These are phyloP conservation scores for Eriosoma lanigerum DNA, from an alignment of 1,140 invertebrate species.

Conservation along the genomic window DNA sequence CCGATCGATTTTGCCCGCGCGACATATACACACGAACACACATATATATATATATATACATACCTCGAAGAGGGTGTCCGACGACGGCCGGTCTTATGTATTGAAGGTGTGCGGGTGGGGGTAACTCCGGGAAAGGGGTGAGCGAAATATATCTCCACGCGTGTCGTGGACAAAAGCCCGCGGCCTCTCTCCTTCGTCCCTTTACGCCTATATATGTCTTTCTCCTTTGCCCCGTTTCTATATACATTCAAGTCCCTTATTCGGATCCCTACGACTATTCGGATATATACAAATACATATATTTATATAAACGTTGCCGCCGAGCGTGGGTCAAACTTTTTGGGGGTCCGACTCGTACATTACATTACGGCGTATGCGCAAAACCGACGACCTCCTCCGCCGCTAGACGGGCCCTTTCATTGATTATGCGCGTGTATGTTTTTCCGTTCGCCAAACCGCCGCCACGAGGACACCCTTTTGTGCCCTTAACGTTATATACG, in stretches of 20 bases:
- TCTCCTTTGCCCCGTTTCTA: background rate
- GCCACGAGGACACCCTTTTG: too few relatives aligned
- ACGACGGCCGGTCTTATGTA: background rate
- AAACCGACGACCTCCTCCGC: background rate
- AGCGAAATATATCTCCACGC: conserved; percentile 7
- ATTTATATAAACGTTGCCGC: background rate
- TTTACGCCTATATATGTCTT: too few relatives aligned
- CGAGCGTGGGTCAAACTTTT: conserved; percentile 17
- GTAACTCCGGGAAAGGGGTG: background rate
- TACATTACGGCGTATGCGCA: background rate
- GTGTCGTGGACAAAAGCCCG: conserved; percentile 30
- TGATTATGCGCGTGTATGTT: background rate
- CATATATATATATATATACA: too few relatives aligned
- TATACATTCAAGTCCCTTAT: too few relatives aligned
- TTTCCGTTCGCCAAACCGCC: background rate
- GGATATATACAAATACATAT: background rate
- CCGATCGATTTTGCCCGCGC: conserved; percentile 31
- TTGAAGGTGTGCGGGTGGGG: background rate
- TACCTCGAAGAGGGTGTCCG: background rate
- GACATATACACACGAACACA: background rate
- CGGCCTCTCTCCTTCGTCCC: background rate
- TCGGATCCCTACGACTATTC: background rate
- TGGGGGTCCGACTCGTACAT: background rate
- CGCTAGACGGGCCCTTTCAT: background rate
- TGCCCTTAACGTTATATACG: too few relatives aligned